A percentile compares a stretch with the other conserved stretches of the same genome.
Evolutionary conservation across 2,888 invertebrate species (phyloP).

Genomic region (Chouioia cunea): DNA sequence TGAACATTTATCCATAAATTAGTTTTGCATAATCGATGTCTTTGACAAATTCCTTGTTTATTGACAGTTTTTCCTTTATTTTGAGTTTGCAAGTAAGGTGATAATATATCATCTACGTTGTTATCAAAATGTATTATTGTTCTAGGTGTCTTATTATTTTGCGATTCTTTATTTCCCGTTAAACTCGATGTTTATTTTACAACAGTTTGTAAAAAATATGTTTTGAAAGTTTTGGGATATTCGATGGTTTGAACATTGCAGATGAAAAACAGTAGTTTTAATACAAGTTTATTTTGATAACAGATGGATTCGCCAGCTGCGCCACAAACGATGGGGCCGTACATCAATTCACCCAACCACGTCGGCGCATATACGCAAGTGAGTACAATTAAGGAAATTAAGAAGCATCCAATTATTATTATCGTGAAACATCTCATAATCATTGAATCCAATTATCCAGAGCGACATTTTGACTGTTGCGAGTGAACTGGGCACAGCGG

Average conservation of each 20-base stretch:
- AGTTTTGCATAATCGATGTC: conserved; percentile 8
- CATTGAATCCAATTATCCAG: conserved; percentile 50
- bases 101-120: conserved; percentile 19
- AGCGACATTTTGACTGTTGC: conserved; percentile 68
- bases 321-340: conserved; percentile 60
- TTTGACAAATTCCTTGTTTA: conserved; percentile 16
- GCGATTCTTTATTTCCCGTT: conserved; percentile 17
- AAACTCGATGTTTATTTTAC: too few relatives aligned
- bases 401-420: not conserved
- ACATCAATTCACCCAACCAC: conserved; percentile 68
- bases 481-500: conserved; percentile 69
- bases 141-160: conserved; percentile 45
- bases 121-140: conserved; percentile 35
- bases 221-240: not conserved
- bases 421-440: not conserved
- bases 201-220: too few relatives aligned
- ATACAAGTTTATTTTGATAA: not conserved
- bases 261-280: not conserved
- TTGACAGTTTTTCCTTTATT: conserved; percentile 34
- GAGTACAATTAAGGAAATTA: conserved; percentile 39
- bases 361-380: conserved; percentile 67
- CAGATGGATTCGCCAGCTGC: conserved; percentile 72
- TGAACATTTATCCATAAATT: not conserved
- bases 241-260: conserved; percentile 1
- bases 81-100: too few relatives aligned